phyloP scores from a whole-genome alignment of 2,888 invertebrate genomes.

The Phytoseiulus persimilis region DNA sequence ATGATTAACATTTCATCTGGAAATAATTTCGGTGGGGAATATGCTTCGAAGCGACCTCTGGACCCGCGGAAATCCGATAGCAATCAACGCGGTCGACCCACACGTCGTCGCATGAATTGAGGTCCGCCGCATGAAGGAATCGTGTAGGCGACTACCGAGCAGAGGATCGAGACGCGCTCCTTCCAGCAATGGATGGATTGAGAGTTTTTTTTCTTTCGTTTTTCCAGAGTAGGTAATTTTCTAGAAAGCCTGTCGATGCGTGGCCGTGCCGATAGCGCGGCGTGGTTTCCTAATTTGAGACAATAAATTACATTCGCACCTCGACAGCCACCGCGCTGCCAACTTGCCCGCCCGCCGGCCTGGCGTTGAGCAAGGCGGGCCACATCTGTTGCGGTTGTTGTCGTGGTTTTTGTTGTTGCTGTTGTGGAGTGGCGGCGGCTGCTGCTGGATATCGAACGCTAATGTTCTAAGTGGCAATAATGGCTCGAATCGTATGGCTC shows the following conservation, averaged over 20 bases:
- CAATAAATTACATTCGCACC: not conserved
- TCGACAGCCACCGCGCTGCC: not conserved
- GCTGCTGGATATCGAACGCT: not conserved
- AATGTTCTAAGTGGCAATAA: conserved; percentile 5
- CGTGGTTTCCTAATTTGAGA: not conserved
- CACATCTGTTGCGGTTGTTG: not conserved
- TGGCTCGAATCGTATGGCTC: not conserved
- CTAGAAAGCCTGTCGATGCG: not conserved
- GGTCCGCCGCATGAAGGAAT: not conserved
- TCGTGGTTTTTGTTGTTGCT: not conserved
- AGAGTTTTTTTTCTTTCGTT: not conserved
- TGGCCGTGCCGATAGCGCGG: not conserved
- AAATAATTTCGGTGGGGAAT: no score
- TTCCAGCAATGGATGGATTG: not conserved
- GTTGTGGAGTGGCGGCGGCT: not conserved
- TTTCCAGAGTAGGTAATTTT: not conserved
- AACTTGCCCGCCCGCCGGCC: not conserved
- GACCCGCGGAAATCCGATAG: not conserved
- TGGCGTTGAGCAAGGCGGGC: not conserved
- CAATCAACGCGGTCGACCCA: not conserved
- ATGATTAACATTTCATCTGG: no score
- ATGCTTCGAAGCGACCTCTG: not conserved
- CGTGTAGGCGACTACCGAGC: not conserved
- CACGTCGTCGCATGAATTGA: not conserved
- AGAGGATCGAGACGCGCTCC: not conserved